Evolutionary conservation across 2,888 invertebrate species (phyloP).

Genomic region (Micoletzkya japonica): DNA sequence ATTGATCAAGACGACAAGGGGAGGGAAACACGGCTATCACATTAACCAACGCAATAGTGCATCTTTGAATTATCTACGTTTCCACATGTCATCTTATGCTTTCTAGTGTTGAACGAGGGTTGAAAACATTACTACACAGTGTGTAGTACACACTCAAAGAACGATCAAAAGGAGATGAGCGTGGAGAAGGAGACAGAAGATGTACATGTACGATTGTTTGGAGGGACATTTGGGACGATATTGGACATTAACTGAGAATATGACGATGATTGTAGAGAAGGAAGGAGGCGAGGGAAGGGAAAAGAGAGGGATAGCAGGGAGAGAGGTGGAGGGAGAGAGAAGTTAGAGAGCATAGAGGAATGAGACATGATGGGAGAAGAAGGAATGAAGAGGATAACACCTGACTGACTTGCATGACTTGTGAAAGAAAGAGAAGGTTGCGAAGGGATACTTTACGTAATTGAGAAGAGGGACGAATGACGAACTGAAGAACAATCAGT

Average conservation of each 20-base stretch:
- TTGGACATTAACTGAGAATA: too few species aligned
- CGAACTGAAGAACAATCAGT: not conserved
- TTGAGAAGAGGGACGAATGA: not conserved
- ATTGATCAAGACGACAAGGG: too few species aligned
- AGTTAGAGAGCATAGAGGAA: not conserved
- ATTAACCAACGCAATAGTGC: too few species aligned
- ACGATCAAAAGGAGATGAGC: not conserved
- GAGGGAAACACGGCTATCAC: too few species aligned
- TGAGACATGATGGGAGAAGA: not conserved
- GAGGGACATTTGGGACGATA: not conserved
- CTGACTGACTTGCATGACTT: too few species aligned
- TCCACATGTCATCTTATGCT: too few species aligned
- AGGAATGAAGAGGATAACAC: not conserved
- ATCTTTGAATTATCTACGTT: too few species aligned
- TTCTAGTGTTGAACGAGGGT: not conserved
- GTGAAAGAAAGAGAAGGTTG: too few species aligned
- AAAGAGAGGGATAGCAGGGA: not conserved
- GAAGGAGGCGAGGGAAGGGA: slow-evolving; percentile 1
- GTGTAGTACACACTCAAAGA: too few species aligned
- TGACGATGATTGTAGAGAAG: not conserved
- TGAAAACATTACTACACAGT: not conserved
- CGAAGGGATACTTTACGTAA: not conserved
- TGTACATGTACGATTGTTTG: not conserved
- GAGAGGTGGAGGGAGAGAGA: not conserved
- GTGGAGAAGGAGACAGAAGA: not conserved